These are phyloP conservation scores for Ophiothrix spiculata DNA, from an alignment of 35 echinoderm and acorn worm species.

Conservation along the genomic window DNA sequence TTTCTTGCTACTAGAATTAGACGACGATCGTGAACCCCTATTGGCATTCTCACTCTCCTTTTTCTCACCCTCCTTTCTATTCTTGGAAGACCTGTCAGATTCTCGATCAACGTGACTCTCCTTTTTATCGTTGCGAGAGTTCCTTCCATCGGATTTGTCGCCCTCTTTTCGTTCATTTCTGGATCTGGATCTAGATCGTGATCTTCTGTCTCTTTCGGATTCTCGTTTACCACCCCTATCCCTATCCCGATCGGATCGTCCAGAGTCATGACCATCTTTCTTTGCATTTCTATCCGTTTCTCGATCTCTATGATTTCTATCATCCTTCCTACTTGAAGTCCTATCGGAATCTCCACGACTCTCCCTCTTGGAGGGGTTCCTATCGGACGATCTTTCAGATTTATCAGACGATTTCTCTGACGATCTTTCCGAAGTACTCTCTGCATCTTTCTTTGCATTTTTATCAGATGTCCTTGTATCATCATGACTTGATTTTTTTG, in stretches of 20 bases:
- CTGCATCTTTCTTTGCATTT: not conserved
- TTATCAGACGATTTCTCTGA: too few species aligned
- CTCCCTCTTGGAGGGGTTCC: too few species aligned
- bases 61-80: not conserved
- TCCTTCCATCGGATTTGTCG: not conserved
- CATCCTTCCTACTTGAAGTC: too few species aligned
- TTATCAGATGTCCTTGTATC: not conserved
- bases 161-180: not conserved
- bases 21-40: not conserved
- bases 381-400: too few species aligned
- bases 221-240: not conserved
- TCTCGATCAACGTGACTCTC: not conserved
- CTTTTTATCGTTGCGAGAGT: not conserved
- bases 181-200: not conserved
- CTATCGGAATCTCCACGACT: too few species aligned
- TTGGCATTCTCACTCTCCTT: too few species aligned
- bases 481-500: not conserved
- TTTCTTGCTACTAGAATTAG: not conserved
- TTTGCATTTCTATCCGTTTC: not conserved
- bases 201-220: not conserved
- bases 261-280: not conserved
- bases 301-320: too few species aligned
- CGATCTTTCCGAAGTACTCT: not conserved
- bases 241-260: not conserved
- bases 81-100: not conserved